Evolutionary conservation across 1,140 invertebrate genomes (phyloP).

Genomic region (Araneus ventricosus): DNA sequence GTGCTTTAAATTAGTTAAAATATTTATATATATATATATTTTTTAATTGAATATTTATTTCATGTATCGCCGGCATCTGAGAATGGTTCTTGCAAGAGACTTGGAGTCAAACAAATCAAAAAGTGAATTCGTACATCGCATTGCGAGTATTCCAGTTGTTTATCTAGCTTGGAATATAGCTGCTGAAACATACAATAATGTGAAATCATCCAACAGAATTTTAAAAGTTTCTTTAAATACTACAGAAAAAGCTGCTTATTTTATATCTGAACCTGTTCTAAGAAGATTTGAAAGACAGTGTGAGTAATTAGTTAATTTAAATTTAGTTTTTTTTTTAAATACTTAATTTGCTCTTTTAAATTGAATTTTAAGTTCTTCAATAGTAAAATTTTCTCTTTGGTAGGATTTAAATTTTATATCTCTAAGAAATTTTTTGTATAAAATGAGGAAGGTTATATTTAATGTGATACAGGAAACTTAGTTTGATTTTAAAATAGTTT

Average conservation of each 20-base stretch:
- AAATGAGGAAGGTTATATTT: too few relatives aligned
- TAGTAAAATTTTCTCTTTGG: too few relatives aligned
- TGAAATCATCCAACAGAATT: slow-evolving; percentile 49
- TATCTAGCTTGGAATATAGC: slow-evolving; percentile 73
- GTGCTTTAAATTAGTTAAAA: background rate
- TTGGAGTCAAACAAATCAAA: slow-evolving; percentile 45
- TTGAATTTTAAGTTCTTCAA: too few relatives aligned
- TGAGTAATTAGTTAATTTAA: slow-evolving; percentile 50
- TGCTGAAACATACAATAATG: slow-evolving; percentile 55
- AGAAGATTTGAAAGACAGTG: slow-evolving; percentile 55
- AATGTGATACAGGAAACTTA: too few relatives aligned
- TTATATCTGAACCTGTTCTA: slow-evolving; percentile 59
- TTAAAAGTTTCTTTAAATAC: slow-evolving; percentile 60
- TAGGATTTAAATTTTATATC: too few relatives aligned
- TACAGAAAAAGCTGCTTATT: slow-evolving; percentile 65
- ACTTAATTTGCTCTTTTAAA: background rate
- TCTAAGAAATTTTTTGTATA: too few relatives aligned
- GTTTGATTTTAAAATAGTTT: too few relatives aligned
- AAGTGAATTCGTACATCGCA: slow-evolving; percentile 68
- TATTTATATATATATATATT: background rate
- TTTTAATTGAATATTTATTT: slow-evolving; percentile 39
- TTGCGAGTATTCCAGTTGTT: slow-evolving; percentile 63
- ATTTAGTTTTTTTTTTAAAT: background rate
- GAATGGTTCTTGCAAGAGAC: slow-evolving; percentile 52
- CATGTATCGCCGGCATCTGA: slow-evolving; percentile 69